Percentiles rank a stretch among this genome's conserved stretches.
Evolutionary conservation across 1,140 invertebrate genomes (phyloP).

Genomic region (Phocides pigmalion): DNA sequence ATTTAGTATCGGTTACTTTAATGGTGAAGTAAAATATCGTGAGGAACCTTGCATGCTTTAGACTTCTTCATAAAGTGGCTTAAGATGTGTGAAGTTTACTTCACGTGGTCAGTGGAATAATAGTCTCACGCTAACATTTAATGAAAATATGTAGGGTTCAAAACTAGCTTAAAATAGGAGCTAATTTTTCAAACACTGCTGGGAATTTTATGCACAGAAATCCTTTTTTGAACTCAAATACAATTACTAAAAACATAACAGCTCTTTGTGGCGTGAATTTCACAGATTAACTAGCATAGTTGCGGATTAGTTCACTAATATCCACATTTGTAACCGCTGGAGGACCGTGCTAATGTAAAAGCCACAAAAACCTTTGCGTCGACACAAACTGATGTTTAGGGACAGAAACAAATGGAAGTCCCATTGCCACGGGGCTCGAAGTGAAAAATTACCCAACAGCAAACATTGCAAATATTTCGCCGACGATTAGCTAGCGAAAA

Average conservation of each 20-base stretch:
- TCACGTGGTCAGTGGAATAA: too few species aligned
- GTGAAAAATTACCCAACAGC: constrained; percentile 6
- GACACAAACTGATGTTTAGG: constrained; percentile 1
- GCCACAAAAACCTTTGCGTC: constrained; percentile 1
- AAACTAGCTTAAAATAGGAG: too few species aligned
- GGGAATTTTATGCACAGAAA: too few species aligned
- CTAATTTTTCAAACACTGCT: too few species aligned
- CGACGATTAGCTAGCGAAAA: neutral
- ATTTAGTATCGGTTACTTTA: too few species aligned
- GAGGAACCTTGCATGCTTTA: too few species aligned
- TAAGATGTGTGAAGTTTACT: too few species aligned
- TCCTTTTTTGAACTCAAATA: too few species aligned
- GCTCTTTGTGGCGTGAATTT: neutral
- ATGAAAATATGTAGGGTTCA: too few species aligned
- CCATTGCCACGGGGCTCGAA: neutral
- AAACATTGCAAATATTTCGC: constrained; percentile 19
- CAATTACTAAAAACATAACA: neutral
- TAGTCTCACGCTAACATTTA: too few species aligned
- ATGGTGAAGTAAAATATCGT: too few species aligned
- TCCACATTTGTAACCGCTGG: neutral
- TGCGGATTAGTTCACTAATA: neutral
- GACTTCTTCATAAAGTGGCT: too few species aligned
- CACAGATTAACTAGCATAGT: constrained; percentile 1
- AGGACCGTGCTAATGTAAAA: constrained; percentile 3
- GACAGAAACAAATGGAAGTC: constrained; percentile 9